These are phyloP conservation scores for Blennius ocellaris DNA, from an alignment of 2,113 vertebrate species.

Conservation along the genomic window DNA sequence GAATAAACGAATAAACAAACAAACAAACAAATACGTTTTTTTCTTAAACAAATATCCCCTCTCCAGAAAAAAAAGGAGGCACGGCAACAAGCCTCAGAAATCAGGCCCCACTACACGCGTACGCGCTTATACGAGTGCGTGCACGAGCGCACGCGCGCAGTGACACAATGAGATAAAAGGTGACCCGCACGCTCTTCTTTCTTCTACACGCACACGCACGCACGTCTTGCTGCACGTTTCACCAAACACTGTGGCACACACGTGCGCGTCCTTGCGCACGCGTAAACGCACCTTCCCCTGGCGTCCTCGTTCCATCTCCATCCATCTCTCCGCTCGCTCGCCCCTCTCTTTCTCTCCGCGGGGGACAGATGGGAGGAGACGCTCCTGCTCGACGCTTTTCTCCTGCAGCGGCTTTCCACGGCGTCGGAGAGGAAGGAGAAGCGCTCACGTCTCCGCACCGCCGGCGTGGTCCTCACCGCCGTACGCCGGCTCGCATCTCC, in stretches of 20 bases:
- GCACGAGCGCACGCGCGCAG: background rate
- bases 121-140: background rate
- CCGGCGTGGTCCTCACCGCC: constrained; percentile 9
- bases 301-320: constrained; percentile 64
- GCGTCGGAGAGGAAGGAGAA: constrained; percentile 37
- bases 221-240: constrained; percentile 4
- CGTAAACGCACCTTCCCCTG: constrained; percentile 39
- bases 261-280: constrained; percentile 35
- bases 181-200: background rate
- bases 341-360: constrained; percentile 21
- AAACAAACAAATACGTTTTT: background rate
- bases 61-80: constrained; percentile 31
- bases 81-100: constrained; percentile 57
- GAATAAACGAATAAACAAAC: too few relatives aligned
- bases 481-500: constrained; percentile 23
- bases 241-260: constrained; percentile 1
- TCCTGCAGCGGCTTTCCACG: constrained; percentile 56
- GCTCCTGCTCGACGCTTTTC: constrained; percentile 59
- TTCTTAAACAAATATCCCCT: background rate
- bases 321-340: constrained; percentile 40
- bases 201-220: background rate
- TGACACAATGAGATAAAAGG: constrained; percentile 28
- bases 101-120: background rate
- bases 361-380: constrained; percentile 71
- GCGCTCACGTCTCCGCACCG: constrained; percentile 34